Base-by-base conservation (phyloP, 2,113 vertebrate species). In the Ameiurus melas region DNA sequence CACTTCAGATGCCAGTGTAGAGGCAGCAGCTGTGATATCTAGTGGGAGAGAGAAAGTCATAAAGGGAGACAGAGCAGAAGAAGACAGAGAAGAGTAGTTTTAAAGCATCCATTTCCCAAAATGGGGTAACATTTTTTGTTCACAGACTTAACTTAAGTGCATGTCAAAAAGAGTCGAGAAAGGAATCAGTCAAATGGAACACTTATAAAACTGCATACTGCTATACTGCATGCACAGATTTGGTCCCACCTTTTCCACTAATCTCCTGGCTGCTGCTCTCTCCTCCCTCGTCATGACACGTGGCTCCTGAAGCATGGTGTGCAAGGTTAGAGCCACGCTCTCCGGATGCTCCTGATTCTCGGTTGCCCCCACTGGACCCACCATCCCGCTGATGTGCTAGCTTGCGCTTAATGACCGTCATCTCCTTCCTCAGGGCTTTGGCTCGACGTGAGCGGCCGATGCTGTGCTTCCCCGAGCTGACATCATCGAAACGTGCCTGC, bases 251-350 rank as follows among this genome's bases (percentile, higher is more conserved):
- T 90, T 95, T 96, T 82, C 92, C 93, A 88, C 97, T 93, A 25
- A 97, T 98, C 94, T 99, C 98, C 92, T 99, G 98, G 94, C 98
- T 99, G 95, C 98, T 99, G 96, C 98, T 99, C 94, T 99, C 98
- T 66, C 98, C 98, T 0, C 97, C 97, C 71, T 98, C 98, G 4
- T 98, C 98, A 88, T 98, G 94, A 94, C 96, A 95, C 91, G 96
- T 36, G 89, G 93, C 86, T 92, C 95, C 92, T 91, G 96, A 93
- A 82, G 94, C 84, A 87, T 95, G 96, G 88, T 95, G 96, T 2
- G 92, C 91, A 30, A 95, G 93, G 25, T 92, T 92, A 5, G 94
- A 90, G 0, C 91, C 91, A 4, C 95, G 91, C 27, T 96, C 95
- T 70, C 91, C 92, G 19, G 93, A 93, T 13, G 92, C 91, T 20